Percentiles rank a stretch among this genome's conserved stretches.
phyloP scores from a whole-genome alignment of 2,113 vertebrate species.

The Semnornis frantzii region DNA sequence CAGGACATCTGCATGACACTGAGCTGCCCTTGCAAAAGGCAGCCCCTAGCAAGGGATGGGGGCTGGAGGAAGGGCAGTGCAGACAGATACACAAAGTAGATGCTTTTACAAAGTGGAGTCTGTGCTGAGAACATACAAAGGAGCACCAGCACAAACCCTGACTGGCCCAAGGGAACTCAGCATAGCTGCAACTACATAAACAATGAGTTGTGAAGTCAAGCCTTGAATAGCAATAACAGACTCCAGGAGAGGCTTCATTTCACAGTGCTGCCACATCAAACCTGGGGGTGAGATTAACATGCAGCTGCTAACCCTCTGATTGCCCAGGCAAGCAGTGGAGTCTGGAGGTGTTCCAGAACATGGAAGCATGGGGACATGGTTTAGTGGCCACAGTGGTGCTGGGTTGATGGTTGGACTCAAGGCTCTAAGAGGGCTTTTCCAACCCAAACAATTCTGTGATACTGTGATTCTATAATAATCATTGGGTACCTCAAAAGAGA shows the following conservation, averaged over 20 bases:
- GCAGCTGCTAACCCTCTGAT: neutral
- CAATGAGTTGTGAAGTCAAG: conserved; percentile 19
- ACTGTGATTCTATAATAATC: neutral
- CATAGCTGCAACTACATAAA: neutral
- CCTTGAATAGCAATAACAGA: neutral
- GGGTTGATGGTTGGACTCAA: too few relatives aligned
- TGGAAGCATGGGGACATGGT: too few relatives aligned
- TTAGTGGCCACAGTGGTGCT: too few relatives aligned
- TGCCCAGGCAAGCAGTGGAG: too few relatives aligned
- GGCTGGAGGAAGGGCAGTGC: neutral
- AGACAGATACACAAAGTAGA: neutral
- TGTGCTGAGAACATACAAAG: neutral
- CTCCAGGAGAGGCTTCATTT: neutral
- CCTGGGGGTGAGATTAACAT: neutral
- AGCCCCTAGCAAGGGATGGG: neutral
- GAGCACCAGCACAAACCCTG: neutral
- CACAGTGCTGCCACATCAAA: neutral
- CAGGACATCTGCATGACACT: neutral
- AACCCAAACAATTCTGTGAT: too few relatives aligned
- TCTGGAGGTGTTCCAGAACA: too few relatives aligned
- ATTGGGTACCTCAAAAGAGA: neutral
- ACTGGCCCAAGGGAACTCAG: neutral
- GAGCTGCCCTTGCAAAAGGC: neutral
- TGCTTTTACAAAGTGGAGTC: neutral
- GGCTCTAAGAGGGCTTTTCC: too few relatives aligned